Evolutionary conservation across 2,797 vertebrate species (phyloP).

Genomic region (Ceryle rudis): DNA sequence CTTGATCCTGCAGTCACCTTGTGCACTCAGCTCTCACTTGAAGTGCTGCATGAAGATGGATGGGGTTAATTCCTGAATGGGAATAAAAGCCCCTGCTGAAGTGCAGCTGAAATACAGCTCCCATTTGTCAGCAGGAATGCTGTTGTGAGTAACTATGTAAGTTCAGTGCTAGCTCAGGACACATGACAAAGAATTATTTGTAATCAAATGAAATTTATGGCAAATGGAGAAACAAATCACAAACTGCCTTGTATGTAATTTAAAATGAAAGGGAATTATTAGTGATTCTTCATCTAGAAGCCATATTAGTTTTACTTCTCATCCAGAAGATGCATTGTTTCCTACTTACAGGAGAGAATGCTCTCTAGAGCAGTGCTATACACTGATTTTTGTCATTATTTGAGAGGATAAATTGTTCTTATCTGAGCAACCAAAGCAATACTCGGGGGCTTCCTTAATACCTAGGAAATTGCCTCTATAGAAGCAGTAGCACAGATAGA

Average conservation of each 20-base stretch:
- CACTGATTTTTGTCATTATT: background rate
- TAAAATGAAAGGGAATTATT: background rate
- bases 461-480: background rate
- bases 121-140: background rate
- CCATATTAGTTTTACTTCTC: background rate
- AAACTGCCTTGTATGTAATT: background rate
- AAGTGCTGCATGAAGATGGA: constrained; percentile 1
- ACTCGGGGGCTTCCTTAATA: background rate
- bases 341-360: background rate
- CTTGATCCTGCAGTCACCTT: background rate
- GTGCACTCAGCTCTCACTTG: background rate
- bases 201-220: background rate
- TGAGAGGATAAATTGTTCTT: background rate
- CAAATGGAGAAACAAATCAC: background rate
- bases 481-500: background rate
- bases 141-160: background rate
- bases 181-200: background rate
- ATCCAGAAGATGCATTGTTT: background rate
- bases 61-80: background rate
- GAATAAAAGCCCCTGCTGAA: background rate
- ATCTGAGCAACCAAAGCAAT: background rate
- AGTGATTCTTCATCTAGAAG: background rate
- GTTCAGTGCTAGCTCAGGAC: background rate
- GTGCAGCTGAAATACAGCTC: background rate
- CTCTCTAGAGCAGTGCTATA: background rate